A percentile compares a stretch with the other conserved stretches of the same genome.
Evolutionary conservation across 2,113 vertebrate genomes (phyloP).

Genomic region (Thinocorus orbignyianus): DNA sequence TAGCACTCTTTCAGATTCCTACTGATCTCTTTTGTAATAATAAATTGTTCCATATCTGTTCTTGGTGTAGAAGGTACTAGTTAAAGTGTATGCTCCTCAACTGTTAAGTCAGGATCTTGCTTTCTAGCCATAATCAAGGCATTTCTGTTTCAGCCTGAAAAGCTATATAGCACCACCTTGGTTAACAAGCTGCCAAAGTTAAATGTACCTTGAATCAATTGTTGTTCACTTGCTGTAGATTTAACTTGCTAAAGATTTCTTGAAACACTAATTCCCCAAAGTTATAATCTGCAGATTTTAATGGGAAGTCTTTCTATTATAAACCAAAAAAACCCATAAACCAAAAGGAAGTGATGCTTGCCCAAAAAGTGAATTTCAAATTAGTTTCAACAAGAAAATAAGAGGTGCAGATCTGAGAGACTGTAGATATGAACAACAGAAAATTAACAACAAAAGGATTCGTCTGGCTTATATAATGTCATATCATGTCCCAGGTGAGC

Average conservation of each 20-base stretch:
- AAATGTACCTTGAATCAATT: neutral
- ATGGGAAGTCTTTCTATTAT: neutral
- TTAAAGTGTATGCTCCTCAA: neutral
- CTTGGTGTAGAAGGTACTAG: neutral
- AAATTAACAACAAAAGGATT: neutral
- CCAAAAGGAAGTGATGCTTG: neutral
- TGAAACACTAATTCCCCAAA: neutral
- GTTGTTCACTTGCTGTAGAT: neutral
- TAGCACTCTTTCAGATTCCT: neutral
- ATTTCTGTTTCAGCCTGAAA: neutral
- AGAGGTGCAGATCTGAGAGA: neutral
- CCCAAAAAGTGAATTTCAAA: neutral
- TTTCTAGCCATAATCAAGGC: neutral
- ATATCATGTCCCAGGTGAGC: neutral
- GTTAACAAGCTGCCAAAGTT: neutral
- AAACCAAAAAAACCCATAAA: neutral
- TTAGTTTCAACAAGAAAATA: neutral
- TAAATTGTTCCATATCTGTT: neutral
- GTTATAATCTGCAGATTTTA: neutral
- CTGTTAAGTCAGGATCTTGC: neutral
- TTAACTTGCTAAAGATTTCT: neutral
- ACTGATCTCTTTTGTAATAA: neutral
- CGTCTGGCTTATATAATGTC: neutral
- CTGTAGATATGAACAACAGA: fast-evolving
- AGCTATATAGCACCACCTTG: neutral